phyloP scores from a whole-genome alignment of 2,888 invertebrate genomes.

The Scrobipalpa costella region DNA sequence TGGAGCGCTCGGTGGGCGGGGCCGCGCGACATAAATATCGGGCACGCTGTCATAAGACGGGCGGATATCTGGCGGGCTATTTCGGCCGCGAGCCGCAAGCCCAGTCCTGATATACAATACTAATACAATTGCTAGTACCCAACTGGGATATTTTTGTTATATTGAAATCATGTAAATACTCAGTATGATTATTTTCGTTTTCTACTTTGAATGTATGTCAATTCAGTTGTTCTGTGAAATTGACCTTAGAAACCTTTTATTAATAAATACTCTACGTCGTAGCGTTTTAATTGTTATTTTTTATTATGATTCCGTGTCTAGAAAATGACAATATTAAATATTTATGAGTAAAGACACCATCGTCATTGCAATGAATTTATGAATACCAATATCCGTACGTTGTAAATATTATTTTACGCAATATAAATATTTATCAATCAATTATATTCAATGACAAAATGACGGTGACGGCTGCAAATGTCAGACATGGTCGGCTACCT shows the following conservation, averaged over 20 bases:
- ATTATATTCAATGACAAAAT: conserved; percentile 16
- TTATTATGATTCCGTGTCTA: neutral
- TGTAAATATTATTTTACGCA: conserved; percentile 5
- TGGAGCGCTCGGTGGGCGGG: conserved; percentile 77
- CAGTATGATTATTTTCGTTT: too few species aligned
- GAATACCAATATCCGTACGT: conserved; percentile 6
- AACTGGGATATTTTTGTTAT: neutral
- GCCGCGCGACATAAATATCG: conserved; percentile 78
- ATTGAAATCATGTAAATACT: too few species aligned
- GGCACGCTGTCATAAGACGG: conserved; percentile 72
- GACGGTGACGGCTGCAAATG: conserved; percentile 7
- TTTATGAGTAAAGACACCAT: neutral
- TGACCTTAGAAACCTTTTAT: too few species aligned
- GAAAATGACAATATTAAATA: neutral
- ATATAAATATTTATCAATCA: conserved; percentile 15
- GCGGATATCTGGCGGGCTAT: conserved; percentile 72
- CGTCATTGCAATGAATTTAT: conserved; percentile 9
- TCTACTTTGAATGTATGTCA: too few species aligned
- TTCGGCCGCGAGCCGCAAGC: conserved; percentile 51
- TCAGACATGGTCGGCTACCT: neutral
- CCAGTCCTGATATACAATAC: neutral
- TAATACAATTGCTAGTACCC: neutral
- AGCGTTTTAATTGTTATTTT: neutral
- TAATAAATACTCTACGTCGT: neutral
- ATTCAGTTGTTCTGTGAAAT: too few species aligned